Evolutionary conservation across 2,888 invertebrate genomes (phyloP), one percentile per base, ranked within the genome.

Genomic region (Eupeodes latifasciatus): DNA sequence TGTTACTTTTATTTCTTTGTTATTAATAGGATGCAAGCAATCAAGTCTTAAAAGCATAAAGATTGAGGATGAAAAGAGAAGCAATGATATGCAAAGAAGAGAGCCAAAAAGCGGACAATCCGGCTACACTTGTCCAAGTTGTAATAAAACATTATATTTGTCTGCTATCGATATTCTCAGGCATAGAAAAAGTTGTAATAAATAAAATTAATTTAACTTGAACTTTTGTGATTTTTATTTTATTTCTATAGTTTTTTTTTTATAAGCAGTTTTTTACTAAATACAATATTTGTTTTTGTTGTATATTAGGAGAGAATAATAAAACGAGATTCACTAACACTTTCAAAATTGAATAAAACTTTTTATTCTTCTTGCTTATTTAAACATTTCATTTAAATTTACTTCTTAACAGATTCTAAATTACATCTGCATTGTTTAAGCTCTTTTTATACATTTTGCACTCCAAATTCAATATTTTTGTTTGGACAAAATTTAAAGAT

Each of bases 81-180:
- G 44, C 9, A 12, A n/a, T 2, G 59, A 57, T n/a, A 71, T 55
- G 5, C 51, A 10, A 5, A 64, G 11, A 49, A 49, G 16, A 7
- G 5, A n/a, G 6, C 4, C 53, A 19, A 74, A 53, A n/a, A 40
- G 44, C 1, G 67, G 59, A 44, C 71, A 61, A 36, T 66, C 83
- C 40, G 83, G 83, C 61, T 98, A 95, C 93, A 95, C 95, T 90
- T 99, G 99, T 92, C 94, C 95, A 11, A 94, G 93, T 90, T 99
- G 99, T 93, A 94, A 95, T 4, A 94, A 95, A 90, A 95, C 94
- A 6, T 93, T 98, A 81, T 94, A 95, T 91, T 94, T 98, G 89
- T 96, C 97, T 12, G 96, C 97, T 5, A 96, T 97, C 34, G 98
- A 98, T 92, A 96, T 98, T 92, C 94, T 98, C 88, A 97, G 95